Base-by-base conservation (phyloP, 1,140 invertebrate species). In the Octopus bimaculoides region DNA sequence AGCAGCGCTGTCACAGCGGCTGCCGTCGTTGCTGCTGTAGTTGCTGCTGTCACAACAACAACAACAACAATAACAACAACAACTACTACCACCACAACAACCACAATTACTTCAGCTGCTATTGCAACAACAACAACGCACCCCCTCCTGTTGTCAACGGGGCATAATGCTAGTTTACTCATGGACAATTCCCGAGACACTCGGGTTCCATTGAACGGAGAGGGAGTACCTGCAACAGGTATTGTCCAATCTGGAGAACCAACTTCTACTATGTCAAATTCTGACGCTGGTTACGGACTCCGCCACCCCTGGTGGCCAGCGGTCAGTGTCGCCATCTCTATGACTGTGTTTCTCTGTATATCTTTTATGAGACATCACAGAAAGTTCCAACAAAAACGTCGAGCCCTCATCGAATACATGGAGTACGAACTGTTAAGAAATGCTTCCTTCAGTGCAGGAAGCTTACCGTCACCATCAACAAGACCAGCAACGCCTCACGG, bases 351-450 rank as follows among this genome's bases (percentile, higher is more conserved):
- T 4, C 74, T 75, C n/a, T 75, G 74, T 17, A 53, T 75, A 6
- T 75, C 74, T 53, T 75, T 75, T 52, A 7, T 75, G 74, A 5
- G 74, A 17, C 74, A 75, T 17, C 74, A 75, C 52, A n/a, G 74
- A 52, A 75, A 75, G 41, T 75, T 75, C 41, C 74, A 75, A 17
- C 17, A 20, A 8, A 75, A 75, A 53, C 17, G 74, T n/a, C 74
- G 74, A 7, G 74, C 74, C 74, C 74, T 75, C 14, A 52, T 75
- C 8, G 74, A 75, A 17, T 75, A 75, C 74, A 75, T 75, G 74
- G 74, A 75, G 26, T 75, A 75, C 74, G 74, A 75, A 75, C 17
- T 75, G 52, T 17, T 75, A 52, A 52, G 74, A 4, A 75, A 75
- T 4, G 74, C 74, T 7, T 71, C 66, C 17, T 71, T 71, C 66